Evolutionary conservation across 2,797 vertebrate species (phyloP).

Genomic region (Synaphobranchus kaupii): DNA sequence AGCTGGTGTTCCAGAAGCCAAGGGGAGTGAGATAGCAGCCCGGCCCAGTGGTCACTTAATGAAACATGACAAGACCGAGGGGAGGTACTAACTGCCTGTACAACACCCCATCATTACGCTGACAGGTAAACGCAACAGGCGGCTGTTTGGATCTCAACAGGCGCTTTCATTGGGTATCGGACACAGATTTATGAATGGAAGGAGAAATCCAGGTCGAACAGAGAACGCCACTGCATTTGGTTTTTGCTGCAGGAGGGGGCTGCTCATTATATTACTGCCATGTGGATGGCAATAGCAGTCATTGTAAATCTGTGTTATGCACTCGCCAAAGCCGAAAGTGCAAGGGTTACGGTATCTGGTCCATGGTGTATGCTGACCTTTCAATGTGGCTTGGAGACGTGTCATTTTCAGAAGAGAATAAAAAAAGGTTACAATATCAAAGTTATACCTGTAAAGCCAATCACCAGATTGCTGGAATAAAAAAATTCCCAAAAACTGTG

Average conservation of each 20-base stretch:
- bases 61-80: constrained; percentile 43
- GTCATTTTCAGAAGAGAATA: background rate
- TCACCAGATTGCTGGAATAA: background rate
- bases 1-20: constrained; percentile 30
- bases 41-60: constrained; percentile 32
- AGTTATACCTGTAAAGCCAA: background rate
- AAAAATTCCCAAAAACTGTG: background rate
- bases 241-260: background rate
- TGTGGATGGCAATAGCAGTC: background rate
- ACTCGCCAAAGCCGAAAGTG: background rate
- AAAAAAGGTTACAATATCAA: background rate
- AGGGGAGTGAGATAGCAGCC: background rate
- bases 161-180: background rate
- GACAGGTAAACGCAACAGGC: constrained; percentile 35
- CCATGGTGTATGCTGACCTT: background rate
- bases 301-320: background rate
- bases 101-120: constrained; percentile 30
- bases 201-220: background rate
- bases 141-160: background rate
- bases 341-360: background rate
- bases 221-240: background rate
- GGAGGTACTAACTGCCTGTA: constrained; percentile 44
- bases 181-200: background rate
- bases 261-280: background rate
- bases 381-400: background rate